Evolutionary conservation across 2,888 invertebrate genomes (phyloP).

Genomic region (Drosophila kuntzei): DNA sequence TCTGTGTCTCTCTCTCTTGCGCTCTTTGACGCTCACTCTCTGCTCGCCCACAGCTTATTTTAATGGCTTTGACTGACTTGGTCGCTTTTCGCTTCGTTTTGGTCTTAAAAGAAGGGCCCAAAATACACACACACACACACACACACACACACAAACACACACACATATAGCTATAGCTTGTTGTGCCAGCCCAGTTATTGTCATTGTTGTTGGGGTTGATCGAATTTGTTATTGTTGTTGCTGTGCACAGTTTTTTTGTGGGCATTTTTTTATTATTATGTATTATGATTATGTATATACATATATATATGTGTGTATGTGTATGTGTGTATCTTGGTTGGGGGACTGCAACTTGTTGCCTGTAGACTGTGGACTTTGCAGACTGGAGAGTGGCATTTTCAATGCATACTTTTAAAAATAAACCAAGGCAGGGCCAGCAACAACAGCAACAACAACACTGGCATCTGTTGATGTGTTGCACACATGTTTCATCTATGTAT

Average conservation of each 20-base stretch:
- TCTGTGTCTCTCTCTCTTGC: constrained; percentile 27
- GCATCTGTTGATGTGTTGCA: constrained; percentile 57
- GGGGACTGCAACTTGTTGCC: constrained; percentile 72
- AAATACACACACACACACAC: constrained; percentile 35
- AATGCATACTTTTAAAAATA: constrained; percentile 60
- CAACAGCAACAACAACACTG: constrained; percentile 22
- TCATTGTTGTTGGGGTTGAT: constrained; percentile 54
- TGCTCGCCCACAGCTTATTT: constrained; percentile 72
- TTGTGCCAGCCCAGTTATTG: constrained; percentile 62
- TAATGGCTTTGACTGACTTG: constrained; percentile 72
- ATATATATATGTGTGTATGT: constrained; percentile 25
- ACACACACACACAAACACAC: constrained; percentile 14
- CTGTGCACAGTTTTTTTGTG: constrained; percentile 43
- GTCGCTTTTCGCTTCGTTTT: constrained; percentile 64
- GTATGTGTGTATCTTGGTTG: constrained; percentile 24
- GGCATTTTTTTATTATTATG: constrained; percentile 44
- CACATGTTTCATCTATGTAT: constrained; percentile 51
- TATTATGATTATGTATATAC: constrained; percentile 37
- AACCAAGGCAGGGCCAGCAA: constrained; percentile 60
- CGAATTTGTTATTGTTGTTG: constrained; percentile 61
- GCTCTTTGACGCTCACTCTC: constrained; percentile 34
- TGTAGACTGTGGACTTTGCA: constrained; percentile 29
- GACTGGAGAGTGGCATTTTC: constrained; percentile 61
- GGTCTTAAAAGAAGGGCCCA: constrained; percentile 72
- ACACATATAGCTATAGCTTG: constrained; percentile 22